Evolutionary conservation across 2,113 vertebrate species (phyloP), one percentile per base, ranked within the genome.

Genomic region (Dasyprocta punctata): DNA sequence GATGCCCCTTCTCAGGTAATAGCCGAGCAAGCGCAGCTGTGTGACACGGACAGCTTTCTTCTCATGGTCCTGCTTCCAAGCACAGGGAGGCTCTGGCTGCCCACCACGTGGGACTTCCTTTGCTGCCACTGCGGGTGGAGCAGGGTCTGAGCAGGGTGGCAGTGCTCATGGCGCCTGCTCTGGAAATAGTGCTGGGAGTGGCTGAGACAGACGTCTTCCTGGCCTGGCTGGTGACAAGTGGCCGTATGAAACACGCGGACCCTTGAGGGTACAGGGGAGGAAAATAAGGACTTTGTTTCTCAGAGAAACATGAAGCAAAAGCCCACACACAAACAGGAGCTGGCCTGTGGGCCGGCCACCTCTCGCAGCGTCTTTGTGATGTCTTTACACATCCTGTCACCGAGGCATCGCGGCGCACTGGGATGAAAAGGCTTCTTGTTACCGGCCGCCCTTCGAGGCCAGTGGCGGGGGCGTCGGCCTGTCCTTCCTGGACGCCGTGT

Each of bases 361-460:
- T 63, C 41, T 13, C 0, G 7, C 49, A 69, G 26, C 63, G 28
- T 94, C 49, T 93, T 58, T 11, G 30, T 49, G 90, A 33, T 65
- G 92, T 93, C 92, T 88, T 69, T 49, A 58, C 83, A 85, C 92
- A 90, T 97, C 92, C 96, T 85, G 94, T 60, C 38, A 2, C 12
- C 47, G 44, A 85, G 82, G 63, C 12, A 30, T 0, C 65, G 90
- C 84, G 33, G 10, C 63, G 41, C 14, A 38, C 47, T 28, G 44
- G 16, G 28, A 75, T 89, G 93, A 90, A 96, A 98, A 92, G 93
- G 5, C 94, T 73, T 80, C 71, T 88, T 97, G 88, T 90, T 82
- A 77, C 44, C 30, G 77, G 47, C 73, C 67, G 90, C 52, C 96
- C 22, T 58, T 71, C 2, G 0, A 26, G 44, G 60, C 67, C 22